phyloP scores from a whole-genome alignment of 2,888 invertebrate species.

The Lasius fuliginosus region DNA sequence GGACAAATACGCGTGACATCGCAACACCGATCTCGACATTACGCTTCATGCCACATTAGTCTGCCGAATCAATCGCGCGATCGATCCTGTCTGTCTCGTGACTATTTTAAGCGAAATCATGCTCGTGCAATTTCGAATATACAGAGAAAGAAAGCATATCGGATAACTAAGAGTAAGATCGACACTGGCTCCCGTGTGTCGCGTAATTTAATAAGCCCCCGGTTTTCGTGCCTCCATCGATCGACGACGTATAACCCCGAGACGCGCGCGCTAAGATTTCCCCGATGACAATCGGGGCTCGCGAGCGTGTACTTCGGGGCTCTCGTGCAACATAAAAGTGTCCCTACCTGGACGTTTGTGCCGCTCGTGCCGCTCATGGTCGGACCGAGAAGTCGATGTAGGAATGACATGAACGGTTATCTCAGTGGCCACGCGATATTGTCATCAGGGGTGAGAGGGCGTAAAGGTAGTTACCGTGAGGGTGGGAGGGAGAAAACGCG shows the following conservation, averaged over 20 bases:
- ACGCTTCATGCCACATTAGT: neutral
- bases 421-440: constrained; percentile 86
- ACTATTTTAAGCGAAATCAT: constrained; percentile 30
- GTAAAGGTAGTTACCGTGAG: constrained; percentile 75
- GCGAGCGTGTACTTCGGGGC: constrained; percentile 63
- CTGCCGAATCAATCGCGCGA: constrained; percentile 1
- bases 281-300: constrained; percentile 71
- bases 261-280: constrained; percentile 69
- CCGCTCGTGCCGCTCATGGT: constrained; percentile 66
- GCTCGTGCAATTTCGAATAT: constrained; percentile 12
- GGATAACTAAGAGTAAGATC: constrained; percentile 15
- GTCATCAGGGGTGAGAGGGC: constrained; percentile 84
- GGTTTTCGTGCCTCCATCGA: constrained; percentile 41
- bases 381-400: constrained; percentile 83
- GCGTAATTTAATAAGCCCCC: constrained; percentile 67
- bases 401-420: constrained; percentile 86
- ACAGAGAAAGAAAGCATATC: neutral
- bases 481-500: constrained; percentile 62
- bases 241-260: constrained; percentile 53
- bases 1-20: too few species aligned
- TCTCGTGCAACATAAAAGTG: constrained; percentile 73
- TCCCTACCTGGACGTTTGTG: constrained; percentile 66
- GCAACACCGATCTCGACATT: neutral
- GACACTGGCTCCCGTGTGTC: constrained; percentile 50
- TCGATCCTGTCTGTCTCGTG: neutral